These are phyloP conservation scores for Gerosis bhagava DNA, from an alignment of 2,888 invertebrate species.

Conservation along the genomic window DNA sequence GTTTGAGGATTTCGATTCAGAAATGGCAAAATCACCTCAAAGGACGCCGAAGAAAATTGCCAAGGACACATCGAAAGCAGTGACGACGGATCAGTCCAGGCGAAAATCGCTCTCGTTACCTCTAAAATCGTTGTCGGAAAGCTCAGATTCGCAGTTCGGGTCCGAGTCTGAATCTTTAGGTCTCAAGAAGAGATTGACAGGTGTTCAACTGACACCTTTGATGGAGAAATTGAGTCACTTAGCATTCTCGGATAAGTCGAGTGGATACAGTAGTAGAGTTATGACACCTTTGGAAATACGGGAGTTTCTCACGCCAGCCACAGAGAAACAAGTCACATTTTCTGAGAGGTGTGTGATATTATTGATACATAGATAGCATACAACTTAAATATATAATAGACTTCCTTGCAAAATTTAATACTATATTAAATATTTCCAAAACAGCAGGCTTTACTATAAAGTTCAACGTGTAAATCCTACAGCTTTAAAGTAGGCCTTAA, in stretches of 20 bases:
- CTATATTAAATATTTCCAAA: no score
- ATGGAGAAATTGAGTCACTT: conserved; percentile 91
- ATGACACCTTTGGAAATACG: conserved; percentile 82
- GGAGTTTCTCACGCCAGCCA: conserved; percentile 66
- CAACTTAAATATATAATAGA: no score
- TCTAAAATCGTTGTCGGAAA: conserved; percentile 84
- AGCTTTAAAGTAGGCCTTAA: no score
- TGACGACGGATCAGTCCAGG: conserved; percentile 62
- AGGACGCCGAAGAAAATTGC: conserved; percentile 66
- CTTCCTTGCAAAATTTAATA: no score
- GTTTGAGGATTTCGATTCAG: conserved; percentile 77
- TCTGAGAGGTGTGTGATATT: conserved; percentile 66
- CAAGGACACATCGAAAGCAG: conserved; percentile 56
- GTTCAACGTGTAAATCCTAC: no score
- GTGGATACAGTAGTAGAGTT: conserved; percentile 86
- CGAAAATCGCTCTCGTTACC: conserved; percentile 86
- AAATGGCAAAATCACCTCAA: conserved; percentile 65
- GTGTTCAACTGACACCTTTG: conserved; percentile 89
- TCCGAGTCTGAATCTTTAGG: conserved; percentile 59
- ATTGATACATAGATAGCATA: no score
- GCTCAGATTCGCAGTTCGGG: conserved; percentile 57
- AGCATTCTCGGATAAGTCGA: conserved; percentile 86
- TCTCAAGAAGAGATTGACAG: conserved; percentile 81
- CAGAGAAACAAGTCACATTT: conserved; percentile 64
- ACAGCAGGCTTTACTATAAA: no score